Evolutionary conservation across 2,797 vertebrate genomes (phyloP).

Genomic region (Sciurus vulgaris): DNA sequence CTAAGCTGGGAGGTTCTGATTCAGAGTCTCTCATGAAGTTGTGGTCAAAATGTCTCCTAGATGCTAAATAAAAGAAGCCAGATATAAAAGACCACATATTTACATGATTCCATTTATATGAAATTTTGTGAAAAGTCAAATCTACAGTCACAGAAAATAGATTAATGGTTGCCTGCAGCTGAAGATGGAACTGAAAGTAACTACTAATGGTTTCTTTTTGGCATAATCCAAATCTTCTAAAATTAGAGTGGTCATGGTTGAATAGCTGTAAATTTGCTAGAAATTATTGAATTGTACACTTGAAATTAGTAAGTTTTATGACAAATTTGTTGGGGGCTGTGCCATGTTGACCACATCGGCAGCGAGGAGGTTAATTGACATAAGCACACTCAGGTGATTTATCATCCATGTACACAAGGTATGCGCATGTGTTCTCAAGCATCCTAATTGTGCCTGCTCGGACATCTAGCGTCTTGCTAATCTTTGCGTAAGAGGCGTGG

Average conservation of each 20-base stretch:
- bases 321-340: no score
- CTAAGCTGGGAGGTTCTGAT: neutral
- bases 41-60: conserved; percentile 29
- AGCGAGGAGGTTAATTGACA: no score
- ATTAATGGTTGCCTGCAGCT: neutral
- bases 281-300: neutral
- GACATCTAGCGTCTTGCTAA: no score
- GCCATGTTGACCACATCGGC: no score
- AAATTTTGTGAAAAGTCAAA: neutral
- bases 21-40: neutral
- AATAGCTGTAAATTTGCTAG: conserved; percentile 57
- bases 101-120: neutral
- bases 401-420: no score
- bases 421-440: no score
- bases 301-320: conserved; percentile 23
- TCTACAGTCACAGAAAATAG: conserved; percentile 1
- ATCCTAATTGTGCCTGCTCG: no score
- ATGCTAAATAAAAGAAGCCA: conserved; percentile 8
- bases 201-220: neutral
- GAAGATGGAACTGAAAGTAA: neutral
- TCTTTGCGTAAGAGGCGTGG: no score
- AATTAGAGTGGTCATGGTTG: conserved; percentile 39
- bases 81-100: neutral
- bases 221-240: conserved; percentile 20
- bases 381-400: no score